A percentile compares a stretch with the other conserved stretches of the same genome.
phyloP scores from a whole-genome alignment of 2,113 vertebrate species.

The Toxotes jaculatrix region DNA sequence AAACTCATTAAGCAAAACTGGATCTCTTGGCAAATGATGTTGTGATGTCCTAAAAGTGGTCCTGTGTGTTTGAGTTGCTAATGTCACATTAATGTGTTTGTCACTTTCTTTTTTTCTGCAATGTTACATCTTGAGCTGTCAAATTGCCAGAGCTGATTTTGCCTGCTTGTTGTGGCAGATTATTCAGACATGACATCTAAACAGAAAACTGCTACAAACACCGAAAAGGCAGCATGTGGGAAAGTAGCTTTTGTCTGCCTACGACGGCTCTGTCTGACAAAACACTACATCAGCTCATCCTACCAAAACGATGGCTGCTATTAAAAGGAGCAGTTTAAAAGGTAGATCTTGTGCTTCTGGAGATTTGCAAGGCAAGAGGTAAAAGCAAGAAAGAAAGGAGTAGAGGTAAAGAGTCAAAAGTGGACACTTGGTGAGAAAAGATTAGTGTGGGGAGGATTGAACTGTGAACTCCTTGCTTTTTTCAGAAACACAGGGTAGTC shows the following conservation, averaged over 20 bases:
- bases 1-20: background rate
- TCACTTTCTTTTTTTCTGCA: background rate
- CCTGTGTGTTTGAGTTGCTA: background rate
- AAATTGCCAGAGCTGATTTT: slow-evolving; percentile 10
- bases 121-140: slow-evolving; percentile 8
- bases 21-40: background rate
- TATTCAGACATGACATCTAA: slow-evolving; percentile 29
- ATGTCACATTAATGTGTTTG: slow-evolving; percentile 2
- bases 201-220: slow-evolving; percentile 21
- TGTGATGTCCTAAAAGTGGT: background rate
- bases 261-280: background rate
- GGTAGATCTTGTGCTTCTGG: background rate
- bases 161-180: background rate
- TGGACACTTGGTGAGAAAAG: slow-evolving; percentile 17
- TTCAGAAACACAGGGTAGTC: slow-evolving; percentile 63
- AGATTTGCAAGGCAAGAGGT: background rate
- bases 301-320: background rate
- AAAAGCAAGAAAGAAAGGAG: background rate
- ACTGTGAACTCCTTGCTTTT: slow-evolving; percentile 54
- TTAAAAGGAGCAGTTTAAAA: background rate
- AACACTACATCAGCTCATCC: background rate
- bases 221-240: background rate
- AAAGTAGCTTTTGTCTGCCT: slow-evolving; percentile 19
- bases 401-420: background rate
- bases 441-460: slow-evolving; percentile 20